Evolutionary conservation across 2,797 vertebrate genomes (phyloP), one percentile per base, ranked within the genome.

Genomic region (Takifugu ocellatus): DNA sequence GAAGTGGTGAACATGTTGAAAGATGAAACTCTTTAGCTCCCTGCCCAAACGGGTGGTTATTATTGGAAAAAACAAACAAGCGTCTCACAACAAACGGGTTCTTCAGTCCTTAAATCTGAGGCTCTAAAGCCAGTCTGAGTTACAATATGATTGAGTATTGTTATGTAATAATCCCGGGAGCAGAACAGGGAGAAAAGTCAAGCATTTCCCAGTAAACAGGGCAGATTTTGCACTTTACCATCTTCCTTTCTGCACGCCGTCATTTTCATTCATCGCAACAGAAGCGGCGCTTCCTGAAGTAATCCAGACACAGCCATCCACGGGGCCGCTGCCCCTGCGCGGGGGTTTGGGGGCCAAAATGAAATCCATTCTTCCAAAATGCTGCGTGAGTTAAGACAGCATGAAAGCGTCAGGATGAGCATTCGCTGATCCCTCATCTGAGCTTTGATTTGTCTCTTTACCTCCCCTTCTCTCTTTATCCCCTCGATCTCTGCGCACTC

Each of bases 171-270:
- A 27, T 17, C 44, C 44, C 21, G 44, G 16, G 50, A 10, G 49
- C 44, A 27, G 9, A 56, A 51, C n/a, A 46, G 49, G 5, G 24
- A 36, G 7, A 26, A 73, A 49, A 31, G 47, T 17, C 49, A 56
- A 44, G 43, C 48, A n/a, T 56, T 29, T 56, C 48, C 61, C 15
- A 36, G n/a, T 3, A 29, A 62, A 54, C 10, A 54, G 48, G 56
- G 17, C 45, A 49, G 43, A 56, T 14, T 33, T 60, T 48, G 16
- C 43, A 79, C 49, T 39, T 85, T 88, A 89, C 85, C 87, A 88
- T 89, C 66, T 81, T 85, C 72, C 46, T 63, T 47, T 77, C 59
- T 66, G 77, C 8, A 44, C 24, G 66, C 49, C 55, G 60, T 59
- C 56, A 33, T 72, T 72, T 43, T 70, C 51, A 25, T 48, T 73